These are phyloP conservation scores for Pangasius mekongensis DNA, from an alignment of 2,797 vertebrate genomes.

Conservation along the genomic window DNA sequence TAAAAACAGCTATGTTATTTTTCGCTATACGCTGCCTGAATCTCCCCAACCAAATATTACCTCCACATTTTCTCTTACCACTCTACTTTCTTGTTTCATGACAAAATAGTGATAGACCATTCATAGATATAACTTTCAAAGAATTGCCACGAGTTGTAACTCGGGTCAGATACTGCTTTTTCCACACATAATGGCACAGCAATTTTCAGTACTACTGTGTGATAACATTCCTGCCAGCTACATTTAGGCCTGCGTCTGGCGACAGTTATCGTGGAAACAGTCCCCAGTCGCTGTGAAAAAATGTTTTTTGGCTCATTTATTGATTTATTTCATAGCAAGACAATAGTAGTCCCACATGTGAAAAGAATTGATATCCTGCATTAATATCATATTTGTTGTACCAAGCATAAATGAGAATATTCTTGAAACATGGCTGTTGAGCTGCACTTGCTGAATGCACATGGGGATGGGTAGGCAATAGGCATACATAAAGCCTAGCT, in stretches of 20 bases:
- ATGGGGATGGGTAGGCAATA: neutral
- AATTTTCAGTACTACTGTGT: neutral
- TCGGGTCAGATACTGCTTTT: neutral
- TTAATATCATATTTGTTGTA: neutral
- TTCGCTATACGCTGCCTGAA: neutral
- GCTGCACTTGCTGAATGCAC: neutral
- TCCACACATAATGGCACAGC: neutral
- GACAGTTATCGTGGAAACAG: neutral
- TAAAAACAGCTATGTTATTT: neutral
- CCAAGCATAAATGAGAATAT: neutral
- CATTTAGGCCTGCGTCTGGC: neutral
- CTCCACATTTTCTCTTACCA: neutral
- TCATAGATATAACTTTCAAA: neutral
- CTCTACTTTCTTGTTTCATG: neutral
- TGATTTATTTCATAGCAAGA: neutral
- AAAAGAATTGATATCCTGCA: neutral
- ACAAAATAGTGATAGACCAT: neutral
- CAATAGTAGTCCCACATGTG: neutral
- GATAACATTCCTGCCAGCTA: neutral
- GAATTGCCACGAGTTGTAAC: neutral
- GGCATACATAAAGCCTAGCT: neutral
- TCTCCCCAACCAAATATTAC: neutral
- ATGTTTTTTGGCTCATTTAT: neutral
- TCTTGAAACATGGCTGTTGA: neutral
- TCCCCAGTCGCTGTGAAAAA: neutral